Conservation (phyloP, 1,140 invertebrate genomes). For the Drosophila suzukii region DNA sequence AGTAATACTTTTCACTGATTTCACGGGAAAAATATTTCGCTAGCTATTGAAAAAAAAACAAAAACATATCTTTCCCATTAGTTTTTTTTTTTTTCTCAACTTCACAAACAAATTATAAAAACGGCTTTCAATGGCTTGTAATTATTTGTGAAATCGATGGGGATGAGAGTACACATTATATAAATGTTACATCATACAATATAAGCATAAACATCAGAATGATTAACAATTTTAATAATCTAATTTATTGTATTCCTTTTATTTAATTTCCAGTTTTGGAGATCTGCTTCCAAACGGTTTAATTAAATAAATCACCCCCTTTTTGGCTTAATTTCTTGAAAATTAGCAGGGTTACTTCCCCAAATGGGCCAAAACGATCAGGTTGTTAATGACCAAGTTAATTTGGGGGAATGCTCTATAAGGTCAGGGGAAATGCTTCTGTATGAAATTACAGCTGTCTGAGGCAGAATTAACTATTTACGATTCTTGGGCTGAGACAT, state of each 20-base stretch:
- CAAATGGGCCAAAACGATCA: constrained; percentile 10
- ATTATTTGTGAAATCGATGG: background rate
- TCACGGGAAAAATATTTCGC: constrained; percentile 25
- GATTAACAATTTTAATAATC: no score
- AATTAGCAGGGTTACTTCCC: constrained; percentile 19
- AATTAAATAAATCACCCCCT: background rate
- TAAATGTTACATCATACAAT: no score
- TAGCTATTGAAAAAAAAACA: constrained; percentile 1
- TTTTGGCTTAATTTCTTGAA: constrained; percentile 18
- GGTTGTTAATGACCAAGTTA: constrained; percentile 23
- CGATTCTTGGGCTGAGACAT: constrained; percentile 12
- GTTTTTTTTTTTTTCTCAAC: constrained; percentile 1
- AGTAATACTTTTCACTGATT: constrained; percentile 20
- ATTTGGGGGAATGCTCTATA: constrained; percentile 11
- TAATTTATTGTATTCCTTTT: no score
- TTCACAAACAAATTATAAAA: background rate
- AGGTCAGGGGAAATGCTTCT: constrained; percentile 8
- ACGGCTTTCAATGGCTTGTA: background rate
- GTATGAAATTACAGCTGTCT: constrained; percentile 1
- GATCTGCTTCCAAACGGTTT: no score
- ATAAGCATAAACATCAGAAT: no score
- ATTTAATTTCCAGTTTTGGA: background rate
- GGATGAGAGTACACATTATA: no score
- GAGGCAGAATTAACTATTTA: constrained; percentile 7
- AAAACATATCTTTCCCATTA: constrained; percentile 24